Conservation (phyloP, 2,113 vertebrate species). For the Ursus arctos region DNA sequence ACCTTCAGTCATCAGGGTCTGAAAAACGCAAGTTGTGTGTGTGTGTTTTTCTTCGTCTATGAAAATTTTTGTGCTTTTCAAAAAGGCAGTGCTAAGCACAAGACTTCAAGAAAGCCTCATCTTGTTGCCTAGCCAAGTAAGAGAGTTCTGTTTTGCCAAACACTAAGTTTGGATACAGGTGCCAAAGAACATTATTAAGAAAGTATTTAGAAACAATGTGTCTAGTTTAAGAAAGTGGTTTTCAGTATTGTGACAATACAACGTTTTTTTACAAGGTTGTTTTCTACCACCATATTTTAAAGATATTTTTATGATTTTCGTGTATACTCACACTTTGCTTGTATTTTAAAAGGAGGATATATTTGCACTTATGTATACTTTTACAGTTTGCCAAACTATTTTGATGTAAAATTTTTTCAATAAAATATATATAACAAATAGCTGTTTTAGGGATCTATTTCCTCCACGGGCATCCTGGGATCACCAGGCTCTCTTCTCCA, state of each 20-base stretch:
- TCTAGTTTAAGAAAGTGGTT: conserved; percentile 81
- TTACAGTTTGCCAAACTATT: conserved; percentile 91
- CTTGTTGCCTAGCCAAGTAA: conserved; percentile 47
- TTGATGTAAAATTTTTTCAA: conserved; percentile 94
- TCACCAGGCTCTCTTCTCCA: background rate
- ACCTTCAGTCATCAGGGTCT: conserved; percentile 74
- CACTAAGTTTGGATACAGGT: conserved; percentile 75
- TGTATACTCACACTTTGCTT: conserved; percentile 93
- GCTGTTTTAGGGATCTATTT: conserved; percentile 3
- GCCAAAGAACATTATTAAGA: conserved; percentile 80
- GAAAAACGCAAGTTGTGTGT: conserved; percentile 43
- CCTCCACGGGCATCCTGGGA: background rate
- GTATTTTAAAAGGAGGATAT: conserved; percentile 91
- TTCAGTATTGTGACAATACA: conserved; percentile 85
- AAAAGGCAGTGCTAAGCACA: conserved; percentile 73
- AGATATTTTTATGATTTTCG: conserved; percentile 87
- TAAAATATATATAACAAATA: conserved; percentile 95
- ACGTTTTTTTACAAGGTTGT: conserved; percentile 82
- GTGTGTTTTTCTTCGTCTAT: conserved; percentile 57
- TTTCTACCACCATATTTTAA: conserved; percentile 90
- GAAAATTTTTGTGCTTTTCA: conserved; percentile 70
- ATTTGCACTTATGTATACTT: conserved; percentile 98
- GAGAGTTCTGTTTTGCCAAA: conserved; percentile 35
- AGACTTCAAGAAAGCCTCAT: conserved; percentile 62
- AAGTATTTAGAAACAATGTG: conserved; percentile 79